A percentile compares a stretch with the other conserved stretches of the same genome.
These are phyloP conservation scores for Cryptocheilus praepositus DNA, from an alignment of 2,888 invertebrate genomes.

Conservation along the genomic window DNA sequence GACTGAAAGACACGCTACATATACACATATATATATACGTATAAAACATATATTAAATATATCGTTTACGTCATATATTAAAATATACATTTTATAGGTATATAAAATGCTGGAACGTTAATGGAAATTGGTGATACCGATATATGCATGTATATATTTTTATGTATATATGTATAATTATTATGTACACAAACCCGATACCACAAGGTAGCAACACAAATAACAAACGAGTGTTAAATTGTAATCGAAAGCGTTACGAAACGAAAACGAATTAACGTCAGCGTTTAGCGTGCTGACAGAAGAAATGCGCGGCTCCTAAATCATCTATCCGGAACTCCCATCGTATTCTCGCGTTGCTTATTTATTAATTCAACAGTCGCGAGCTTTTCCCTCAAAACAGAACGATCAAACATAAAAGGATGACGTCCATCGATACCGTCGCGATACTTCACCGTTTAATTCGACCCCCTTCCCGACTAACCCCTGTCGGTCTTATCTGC, in stretches of 20 bases:
- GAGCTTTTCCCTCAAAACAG: not conserved
- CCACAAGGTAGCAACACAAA: constrained; percentile 40
- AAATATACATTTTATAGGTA: too few relatives aligned
- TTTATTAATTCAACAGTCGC: not conserved
- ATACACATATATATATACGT: constrained; percentile 17
- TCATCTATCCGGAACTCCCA: not conserved
- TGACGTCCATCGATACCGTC: not conserved
- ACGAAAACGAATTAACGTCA: constrained; percentile 30
- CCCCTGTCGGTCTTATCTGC: too few relatives aligned
- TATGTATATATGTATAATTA: constrained; percentile 38
- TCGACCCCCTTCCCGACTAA: too few relatives aligned
- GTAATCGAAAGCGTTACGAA: constrained; percentile 40
- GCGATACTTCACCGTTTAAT: too few relatives aligned
- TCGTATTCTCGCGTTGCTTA: constrained; percentile 2
- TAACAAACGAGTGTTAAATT: constrained; percentile 49
- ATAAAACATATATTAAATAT: constrained; percentile 27
- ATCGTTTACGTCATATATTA: too few relatives aligned
- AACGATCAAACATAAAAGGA: not conserved
- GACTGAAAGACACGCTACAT: constrained; percentile 44
- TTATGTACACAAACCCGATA: constrained; percentile 46
- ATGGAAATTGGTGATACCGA: constrained; percentile 54
- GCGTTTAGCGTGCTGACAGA: constrained; percentile 8
- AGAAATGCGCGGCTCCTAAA: constrained; percentile 37
- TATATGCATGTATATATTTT: constrained; percentile 37
- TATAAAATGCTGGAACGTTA: constrained; percentile 55